These are phyloP conservation scores for Temnothorax nylanderi DNA, from an alignment of 1,140 invertebrate species.

Conservation along the genomic window DNA sequence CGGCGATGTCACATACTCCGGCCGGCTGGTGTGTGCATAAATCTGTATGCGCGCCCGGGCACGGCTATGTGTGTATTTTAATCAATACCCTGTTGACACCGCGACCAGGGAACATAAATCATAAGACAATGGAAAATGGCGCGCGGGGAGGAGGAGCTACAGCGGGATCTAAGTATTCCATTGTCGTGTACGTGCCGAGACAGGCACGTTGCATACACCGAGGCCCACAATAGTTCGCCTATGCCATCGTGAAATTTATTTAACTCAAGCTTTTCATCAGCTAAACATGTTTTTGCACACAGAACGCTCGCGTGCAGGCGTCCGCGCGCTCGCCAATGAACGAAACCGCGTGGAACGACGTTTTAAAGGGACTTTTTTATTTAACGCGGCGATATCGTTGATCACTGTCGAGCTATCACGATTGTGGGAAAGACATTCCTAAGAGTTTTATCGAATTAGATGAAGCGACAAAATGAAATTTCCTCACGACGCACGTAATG, in stretches of 20 bases:
- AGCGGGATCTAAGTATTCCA: constrained; percentile 79
- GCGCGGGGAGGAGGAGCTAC: constrained; percentile 56
- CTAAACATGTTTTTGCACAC: constrained; percentile 17
- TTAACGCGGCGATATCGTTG: not conserved
- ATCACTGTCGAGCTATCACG: not conserved
- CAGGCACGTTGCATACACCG: constrained; percentile 39
- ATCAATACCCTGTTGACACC: constrained; percentile 77
- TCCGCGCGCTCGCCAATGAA: not conserved
- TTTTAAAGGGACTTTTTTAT: not conserved
- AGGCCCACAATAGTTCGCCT: constrained; percentile 19
- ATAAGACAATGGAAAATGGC: constrained; percentile 78
- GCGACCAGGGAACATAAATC: constrained; percentile 78
- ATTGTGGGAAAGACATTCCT: not conserved
- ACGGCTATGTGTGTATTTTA: constrained; percentile 71
- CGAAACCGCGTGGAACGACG: not conserved
- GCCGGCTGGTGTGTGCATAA: constrained; percentile 63
- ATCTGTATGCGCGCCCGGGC: constrained; percentile 41
- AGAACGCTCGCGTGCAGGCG: not conserved
- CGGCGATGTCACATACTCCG: constrained; percentile 61
- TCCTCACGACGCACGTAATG: not conserved
- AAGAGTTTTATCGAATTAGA: not conserved
- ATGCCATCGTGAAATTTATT: constrained; percentile 51
- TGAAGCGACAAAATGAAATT: not conserved
- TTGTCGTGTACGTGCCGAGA: constrained; percentile 71
- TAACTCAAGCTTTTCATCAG: constrained; percentile 42